Evolutionary conservation across 2,888 invertebrate genomes (phyloP), one percentile per base, ranked within the genome.

Genomic region (Dicyrtomina minuta): DNA sequence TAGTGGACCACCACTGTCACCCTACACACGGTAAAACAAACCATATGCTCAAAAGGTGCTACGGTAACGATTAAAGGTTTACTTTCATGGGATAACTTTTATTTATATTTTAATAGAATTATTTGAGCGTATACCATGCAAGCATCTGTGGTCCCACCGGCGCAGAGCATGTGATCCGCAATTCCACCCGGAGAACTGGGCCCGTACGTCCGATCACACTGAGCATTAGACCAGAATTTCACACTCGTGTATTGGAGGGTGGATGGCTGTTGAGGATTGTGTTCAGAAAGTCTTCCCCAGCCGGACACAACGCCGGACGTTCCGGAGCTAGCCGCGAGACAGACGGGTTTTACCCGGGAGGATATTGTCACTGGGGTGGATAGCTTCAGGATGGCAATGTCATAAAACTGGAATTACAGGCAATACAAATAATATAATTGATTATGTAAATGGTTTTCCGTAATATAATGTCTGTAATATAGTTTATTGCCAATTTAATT

Each of bases 101-200:
- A n/a, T n/a, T n/a, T n/a, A 13, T 41, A 41, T 41, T 8, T 56
- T 27, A 8, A 41, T 12, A 26, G 24, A 15, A 56, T 13, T 26
- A 24, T 27, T 56, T 56, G 13, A 44, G 17, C 8, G 8, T n/a
- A 39, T 39, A 65, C 51, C 53, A 24, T 27, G 33, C 75, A 73
- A 33, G 67, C 61, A 39, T 72, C 73, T 13, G 39, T 65, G 20
- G 68, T 56, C 17, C 55, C 15, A 5, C 75, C 72, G 2, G 73
- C 76, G 44, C 74, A 76, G 8, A 77, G 59, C 75, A 75, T 77
- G 12, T 70, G 49, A 12, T 91, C 90, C 1, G 92, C 90, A 70
- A 94, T 93, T 24, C 93, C 93, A 10, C 92, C 93, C 0, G 93
- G 91, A 15, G 93, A 93, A 0, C 91, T 91, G 12, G 85, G 84